Evolutionary conservation across 53 echinoderm and acorn worm species (phyloP), one percentile per base, ranked within the genome.

Genomic region (Pentamera pediparva): DNA sequence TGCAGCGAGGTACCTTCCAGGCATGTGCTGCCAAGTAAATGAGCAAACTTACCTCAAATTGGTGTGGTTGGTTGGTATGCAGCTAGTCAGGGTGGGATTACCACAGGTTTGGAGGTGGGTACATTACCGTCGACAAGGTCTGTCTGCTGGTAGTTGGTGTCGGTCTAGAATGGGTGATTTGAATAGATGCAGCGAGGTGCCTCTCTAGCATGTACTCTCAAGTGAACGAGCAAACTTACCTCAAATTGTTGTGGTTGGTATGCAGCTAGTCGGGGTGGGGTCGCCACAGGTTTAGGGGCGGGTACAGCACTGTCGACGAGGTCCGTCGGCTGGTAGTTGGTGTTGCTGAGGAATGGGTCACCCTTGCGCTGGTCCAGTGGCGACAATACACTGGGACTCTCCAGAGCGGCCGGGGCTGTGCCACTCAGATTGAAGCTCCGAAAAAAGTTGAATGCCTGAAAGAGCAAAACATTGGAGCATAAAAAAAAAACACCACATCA

Each of bases 161-260:
- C 29, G 67, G 21, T 29, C 3, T 26, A 54, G 54, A 67, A 67
- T 3, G 67, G 43, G 15, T 41, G 9, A 45, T 45, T 45, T 45
- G 13, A 45, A 15, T 0, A 45, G n/a, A 45, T 15, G n/a, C 47
- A 12, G 12, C n/a, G 1, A 45, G 12, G 47, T 45, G 47, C 47
- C 47, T n/a, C 47, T 45, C n/a, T 45, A 1, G n/a, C n/a, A n/a
- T 45, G 47, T 45, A 12, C n/a, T 15, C 47, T 15, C 13, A 45
- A n/a, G n/a, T n/a, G n/a, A n/a, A 41, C 15, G 43, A 52, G 52
- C 25, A 3, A 63, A 13, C 65, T 65, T 17, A 65, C 65, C 65
- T 65, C 65, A 39, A 65, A 65, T 20, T 65, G 65, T 26, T 65
- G 65, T 21, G 65, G 39, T 39, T 38, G 65, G 37, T 65, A 65